Base-by-base conservation (phyloP, 2,797 vertebrate species). In the Poeciliopsis presidionis region DNA sequence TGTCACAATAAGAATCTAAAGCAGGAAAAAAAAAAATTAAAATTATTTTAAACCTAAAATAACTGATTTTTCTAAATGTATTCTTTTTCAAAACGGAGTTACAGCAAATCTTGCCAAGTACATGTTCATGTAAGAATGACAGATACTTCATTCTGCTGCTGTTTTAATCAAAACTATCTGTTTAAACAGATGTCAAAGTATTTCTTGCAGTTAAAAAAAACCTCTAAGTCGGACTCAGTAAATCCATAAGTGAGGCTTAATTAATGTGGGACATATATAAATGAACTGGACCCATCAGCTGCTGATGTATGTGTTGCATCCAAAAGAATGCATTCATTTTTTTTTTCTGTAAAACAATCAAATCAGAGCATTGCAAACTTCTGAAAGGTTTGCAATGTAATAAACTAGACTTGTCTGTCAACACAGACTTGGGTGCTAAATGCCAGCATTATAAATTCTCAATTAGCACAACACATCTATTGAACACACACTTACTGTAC, bases 1-100 rank as follows among this genome's bases (percentile, higher is more conserved):
- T 0, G 98, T 98, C 71, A 98, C 91, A 0, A 99, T 98, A 83
- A 99, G 96, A 83, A 97, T 97, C 98, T 99, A 90, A 72, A 81
- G 25, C 0, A 59, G 6, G 8, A 22, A 51, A 16, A 78, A 57
- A 7, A 30, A 28, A 0, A n/a, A n/a, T n/a, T n/a, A n/a, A 30
- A 33, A 43, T 78, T 30, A 82, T 55, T 30, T 2, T 12, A 7
- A 14, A 20, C 22, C 30, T 4, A 73, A 51, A 8, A 53, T 53
- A 39, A 46, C 13, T 74, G 20, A 11, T 25, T 14, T 73, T 71
- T 39, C 46, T 49, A 2, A 33, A 33, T 36, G 0, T 28, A 28
- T 57, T 55, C 51, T 57, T 28, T 63, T 63, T 11, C 59, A 33
- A 33, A n/a, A 33, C 2, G 7, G 8, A 65, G 33, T 39, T 22